A percentile compares a stretch with the other conserved stretches of the same genome.
phyloP scores from a whole-genome alignment of 1,140 invertebrate species.

The Zaprionus kolodkinae region DNA sequence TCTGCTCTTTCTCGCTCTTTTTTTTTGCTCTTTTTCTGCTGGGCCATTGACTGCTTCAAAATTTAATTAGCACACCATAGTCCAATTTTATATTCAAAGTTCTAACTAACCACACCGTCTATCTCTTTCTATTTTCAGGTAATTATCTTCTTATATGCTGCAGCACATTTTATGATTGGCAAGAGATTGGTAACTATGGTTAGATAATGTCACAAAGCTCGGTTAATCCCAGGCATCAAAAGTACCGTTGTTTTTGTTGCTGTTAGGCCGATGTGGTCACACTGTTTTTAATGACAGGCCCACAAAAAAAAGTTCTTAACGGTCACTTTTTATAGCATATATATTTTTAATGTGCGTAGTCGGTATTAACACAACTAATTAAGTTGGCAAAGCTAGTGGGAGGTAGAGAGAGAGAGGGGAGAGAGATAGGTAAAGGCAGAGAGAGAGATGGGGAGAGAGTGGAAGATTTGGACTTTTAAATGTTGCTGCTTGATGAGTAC shows the following conservation, averaged over 20 bases:
- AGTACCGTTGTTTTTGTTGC: no score
- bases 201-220: slow-evolving; percentile 9
- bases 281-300: slow-evolving; percentile 30
- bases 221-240: not conserved
- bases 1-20: not conserved
- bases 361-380: slow-evolving; percentile 59
- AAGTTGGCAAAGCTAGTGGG: slow-evolving; percentile 34
- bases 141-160: slow-evolving; percentile 38
- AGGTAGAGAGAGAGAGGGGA: slow-evolving; percentile 32
- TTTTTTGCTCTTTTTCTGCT: slow-evolving; percentile 37
- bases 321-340: slow-evolving; percentile 36
- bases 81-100: slow-evolving; percentile 4
- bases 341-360: slow-evolving; percentile 31
- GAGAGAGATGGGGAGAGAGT: not conserved
- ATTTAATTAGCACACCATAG: slow-evolving; percentile 12
- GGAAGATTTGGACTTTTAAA: slow-evolving; percentile 49
- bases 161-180: slow-evolving; percentile 29
- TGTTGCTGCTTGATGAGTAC: slow-evolving; percentile 43
- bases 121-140: slow-evolving; percentile 54
- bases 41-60: slow-evolving; percentile 10
- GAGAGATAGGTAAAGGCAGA: not conserved
- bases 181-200: not conserved
- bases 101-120: slow-evolving; percentile 22
- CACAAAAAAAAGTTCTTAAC: slow-evolving; percentile 29
- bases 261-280: no score